phyloP scores from a whole-genome alignment of 2,797 vertebrate species.

The Agapornis canus region DNA sequence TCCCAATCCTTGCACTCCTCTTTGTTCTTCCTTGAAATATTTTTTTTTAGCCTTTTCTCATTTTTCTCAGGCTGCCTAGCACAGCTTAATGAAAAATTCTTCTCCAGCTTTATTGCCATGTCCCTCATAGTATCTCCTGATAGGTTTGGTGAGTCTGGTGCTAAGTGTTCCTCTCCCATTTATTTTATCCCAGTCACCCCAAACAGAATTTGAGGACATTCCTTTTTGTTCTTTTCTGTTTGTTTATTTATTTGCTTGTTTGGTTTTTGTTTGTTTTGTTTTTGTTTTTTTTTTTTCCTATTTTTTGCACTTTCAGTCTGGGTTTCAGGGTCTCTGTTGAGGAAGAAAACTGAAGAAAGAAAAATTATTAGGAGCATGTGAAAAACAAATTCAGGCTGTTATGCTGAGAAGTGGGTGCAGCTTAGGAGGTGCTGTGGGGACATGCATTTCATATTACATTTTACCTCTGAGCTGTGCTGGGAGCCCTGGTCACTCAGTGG shows the following conservation, averaged over 20 bases:
- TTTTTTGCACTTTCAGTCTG: not conserved
- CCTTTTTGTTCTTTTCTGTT: not conserved
- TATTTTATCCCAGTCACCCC: not conserved
- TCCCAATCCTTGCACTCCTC: not conserved
- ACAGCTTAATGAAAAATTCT: not conserved
- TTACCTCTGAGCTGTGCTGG: not conserved
- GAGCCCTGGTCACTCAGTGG: fast-evolving
- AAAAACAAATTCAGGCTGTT: not conserved
- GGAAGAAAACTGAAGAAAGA: not conserved
- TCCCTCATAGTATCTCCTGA: not conserved
- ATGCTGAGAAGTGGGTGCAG: not conserved
- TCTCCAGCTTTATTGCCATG: not conserved
- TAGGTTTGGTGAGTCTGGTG: not conserved
- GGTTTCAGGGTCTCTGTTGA: not conserved
- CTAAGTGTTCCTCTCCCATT: not conserved
- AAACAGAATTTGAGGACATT: not conserved
- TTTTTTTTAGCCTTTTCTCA: not conserved
- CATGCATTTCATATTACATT: not conserved
- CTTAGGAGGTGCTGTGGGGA: not conserved
- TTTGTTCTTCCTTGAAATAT: not conserved
- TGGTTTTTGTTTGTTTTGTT: too few species aligned
- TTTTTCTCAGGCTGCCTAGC: not conserved
- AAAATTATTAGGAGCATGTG: not conserved
- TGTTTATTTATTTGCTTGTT: not conserved
- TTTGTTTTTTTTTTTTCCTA: not conserved